Conservation (phyloP, 2,797 vertebrate species). For the Passerculus sandwichensis region DNA sequence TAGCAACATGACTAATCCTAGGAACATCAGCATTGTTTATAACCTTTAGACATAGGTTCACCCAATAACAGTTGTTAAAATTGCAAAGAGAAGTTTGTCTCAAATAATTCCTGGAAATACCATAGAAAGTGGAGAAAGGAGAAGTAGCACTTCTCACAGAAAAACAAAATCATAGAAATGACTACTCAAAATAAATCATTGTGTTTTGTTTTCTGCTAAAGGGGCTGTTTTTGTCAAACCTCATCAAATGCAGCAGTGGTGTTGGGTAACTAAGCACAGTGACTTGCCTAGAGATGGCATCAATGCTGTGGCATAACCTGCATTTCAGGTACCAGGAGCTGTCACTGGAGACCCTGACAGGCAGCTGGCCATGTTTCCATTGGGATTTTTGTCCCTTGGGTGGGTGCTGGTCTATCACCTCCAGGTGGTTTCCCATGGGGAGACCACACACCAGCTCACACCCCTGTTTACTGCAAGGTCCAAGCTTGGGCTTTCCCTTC, state of each 20-base stretch:
- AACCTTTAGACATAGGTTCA: neutral
- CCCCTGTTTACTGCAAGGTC: rapidly evolving
- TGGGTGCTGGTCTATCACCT: neutral
- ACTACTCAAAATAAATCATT: neutral
- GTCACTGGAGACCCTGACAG: neutral
- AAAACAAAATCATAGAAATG: neutral
- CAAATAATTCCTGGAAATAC: neutral
- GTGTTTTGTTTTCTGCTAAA: neutral
- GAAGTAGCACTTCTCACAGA: neutral
- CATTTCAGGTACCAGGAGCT: neutral
- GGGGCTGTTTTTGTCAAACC: neutral
- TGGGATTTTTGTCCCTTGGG: neutral
- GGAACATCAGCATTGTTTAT: neutral
- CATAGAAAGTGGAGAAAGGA: neutral
- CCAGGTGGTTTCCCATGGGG: rapidly evolving
- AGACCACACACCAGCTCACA: neutral
- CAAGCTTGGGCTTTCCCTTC: neutral
- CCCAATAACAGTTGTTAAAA: neutral
- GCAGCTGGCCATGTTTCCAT: neutral
- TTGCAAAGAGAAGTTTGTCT: neutral
- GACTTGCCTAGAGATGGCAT: neutral
- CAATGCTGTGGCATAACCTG: neutral
- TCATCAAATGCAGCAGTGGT: neutral
- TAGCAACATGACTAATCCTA: neutral
- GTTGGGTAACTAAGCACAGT: neutral